A percentile compares a stretch with the other conserved stretches of the same genome.
Conservation (phyloP, 2,797 vertebrate genomes). For the Micropoecilia bifurca region DNA sequence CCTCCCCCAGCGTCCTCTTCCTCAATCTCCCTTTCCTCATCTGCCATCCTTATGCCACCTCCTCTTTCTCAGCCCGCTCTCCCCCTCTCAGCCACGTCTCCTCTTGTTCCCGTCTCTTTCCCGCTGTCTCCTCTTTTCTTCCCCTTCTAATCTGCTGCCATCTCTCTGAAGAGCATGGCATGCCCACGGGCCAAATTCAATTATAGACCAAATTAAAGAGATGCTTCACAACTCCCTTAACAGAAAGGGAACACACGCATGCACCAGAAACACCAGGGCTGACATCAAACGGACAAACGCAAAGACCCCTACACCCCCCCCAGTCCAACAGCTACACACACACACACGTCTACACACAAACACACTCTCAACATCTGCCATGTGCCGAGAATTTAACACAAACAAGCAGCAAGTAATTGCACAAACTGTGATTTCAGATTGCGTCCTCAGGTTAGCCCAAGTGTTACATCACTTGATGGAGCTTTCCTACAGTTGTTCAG, state of each 20-base stretch:
- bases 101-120: slow-evolving; percentile 31
- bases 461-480: slow-evolving; percentile 16
- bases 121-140: slow-evolving; percentile 45
- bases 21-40: slow-evolving; percentile 34
- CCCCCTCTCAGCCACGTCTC: slow-evolving; percentile 22
- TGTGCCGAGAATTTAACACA: slow-evolving; percentile 17
- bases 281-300: slow-evolving; percentile 24
- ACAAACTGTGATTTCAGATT: slow-evolving; percentile 36
- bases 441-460: slow-evolving; percentile 11
- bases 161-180: slow-evolving; percentile 58
- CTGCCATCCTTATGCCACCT: slow-evolving; percentile 39
- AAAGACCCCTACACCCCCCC: slow-evolving; percentile 6
- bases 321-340: slow-evolving; percentile 5
- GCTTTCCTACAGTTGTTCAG: slow-evolving; percentile 23
- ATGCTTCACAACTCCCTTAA: slow-evolving; percentile 62
- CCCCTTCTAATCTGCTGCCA: slow-evolving; percentile 60
- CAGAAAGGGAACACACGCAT: slow-evolving; percentile 51
- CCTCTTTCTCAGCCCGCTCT: slow-evolving; percentile 25
- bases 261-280: slow-evolving; percentile 29
- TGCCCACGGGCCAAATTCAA: slow-evolving; percentile 77
- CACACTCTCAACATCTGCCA: slow-evolving; percentile 19
- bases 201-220: slow-evolving; percentile 75
- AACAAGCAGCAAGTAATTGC: slow-evolving; percentile 11
- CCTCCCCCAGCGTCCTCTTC: slow-evolving; percentile 35
- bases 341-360: background rate